Evolutionary conservation across 2,888 invertebrate species (phyloP), one percentile per base, ranked within the genome.

Genomic region (Sturmia bella): DNA sequence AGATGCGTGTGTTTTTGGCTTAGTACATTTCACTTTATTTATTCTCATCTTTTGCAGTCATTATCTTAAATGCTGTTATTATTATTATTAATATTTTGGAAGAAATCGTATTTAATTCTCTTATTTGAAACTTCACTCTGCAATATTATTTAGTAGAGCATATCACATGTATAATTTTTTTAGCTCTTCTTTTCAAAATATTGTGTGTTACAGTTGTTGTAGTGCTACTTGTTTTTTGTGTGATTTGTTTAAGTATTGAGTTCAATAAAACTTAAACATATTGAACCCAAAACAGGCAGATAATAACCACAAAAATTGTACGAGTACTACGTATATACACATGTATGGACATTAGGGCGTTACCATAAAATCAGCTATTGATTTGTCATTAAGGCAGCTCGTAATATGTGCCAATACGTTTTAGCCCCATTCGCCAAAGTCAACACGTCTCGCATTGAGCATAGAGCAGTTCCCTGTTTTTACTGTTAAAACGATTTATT

Each of bases 191-290:
- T 48, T 50, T 17, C 11, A 17, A 48, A 21, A 48, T 19, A 43
- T 32, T 15, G 1, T 39, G 12, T 41, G 5, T 54, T 24, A 5
- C 17, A n/a, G 41, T 19, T 45, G 19, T 43, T 43, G 13, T 32
- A 32, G 43, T 52, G 21, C 15, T 61, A 27, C 43, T 72, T 32
- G 32, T 32, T 12, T 27, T 57, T 50, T 56, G 13, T 72, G 37
- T 66, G 15, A 3, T 66, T 3, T 57, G 11, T 61, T 63, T 69
- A 43, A 19, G 24, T 54, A 63, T 63, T 27, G 54, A 54, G 80
- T 80, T 81, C 61, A 76, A 72, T 73, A 74, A 64, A 69, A 19
- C 70, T 54, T 68, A 7, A 39, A 77, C 5, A 41, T 56, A 54
- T 69, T 69, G 24, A 61, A 61, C 32, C 11, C 7, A 70, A 61